Evolutionary conservation across 2,113 vertebrate genomes (phyloP), one percentile per base, ranked within the genome.

Genomic region (Promerops cafer): DNA sequence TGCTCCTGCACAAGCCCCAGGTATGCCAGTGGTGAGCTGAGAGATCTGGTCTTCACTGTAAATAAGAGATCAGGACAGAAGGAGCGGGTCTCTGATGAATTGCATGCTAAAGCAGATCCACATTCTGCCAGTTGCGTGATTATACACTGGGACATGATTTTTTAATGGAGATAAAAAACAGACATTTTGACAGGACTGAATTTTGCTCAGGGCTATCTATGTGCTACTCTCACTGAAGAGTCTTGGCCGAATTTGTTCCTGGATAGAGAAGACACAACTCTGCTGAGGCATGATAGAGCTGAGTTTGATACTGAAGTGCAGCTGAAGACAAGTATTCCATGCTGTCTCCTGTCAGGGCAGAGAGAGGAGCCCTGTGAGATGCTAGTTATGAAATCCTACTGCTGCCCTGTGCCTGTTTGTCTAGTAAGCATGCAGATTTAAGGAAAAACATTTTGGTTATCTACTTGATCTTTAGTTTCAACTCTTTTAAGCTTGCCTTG

Each of bases 171-270:
- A 53, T 16, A 12, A 82, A 85, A 89, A 90, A 23, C 69, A 85
- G 57, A 71, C 64, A 54, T 91, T 89, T 81, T 77, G 80, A 91
- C 74, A 91, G 78, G 44, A 60, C 44, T 3, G 7, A 68, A 57
- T 83, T 97, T 94, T 87, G 78, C 94, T 94, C 40, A 57, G 61
- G 87, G 90, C 87, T 82, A 75, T 93, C 39, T 89, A 2, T 71
- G 47, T 82, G 56, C 74, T 91, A 23, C 21, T 91, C 61, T n/a
- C 53, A 52, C 45, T 68, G 40, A 93, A 79, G 40, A 27, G 15
- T 57, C 78, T 56, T 89, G 57, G 40, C 65, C 3, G 7, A 60
- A 80, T 85, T 72, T 63, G 24, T 64, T 77, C 37, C 37, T 85
- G 40, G n/a, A 85, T 78, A 85, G 44, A 93, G 87, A 93, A 93